Evolutionary conservation across 2,113 vertebrate genomes (phyloP), one percentile per base, ranked within the genome.

Genomic region (Macrotus californicus): DNA sequence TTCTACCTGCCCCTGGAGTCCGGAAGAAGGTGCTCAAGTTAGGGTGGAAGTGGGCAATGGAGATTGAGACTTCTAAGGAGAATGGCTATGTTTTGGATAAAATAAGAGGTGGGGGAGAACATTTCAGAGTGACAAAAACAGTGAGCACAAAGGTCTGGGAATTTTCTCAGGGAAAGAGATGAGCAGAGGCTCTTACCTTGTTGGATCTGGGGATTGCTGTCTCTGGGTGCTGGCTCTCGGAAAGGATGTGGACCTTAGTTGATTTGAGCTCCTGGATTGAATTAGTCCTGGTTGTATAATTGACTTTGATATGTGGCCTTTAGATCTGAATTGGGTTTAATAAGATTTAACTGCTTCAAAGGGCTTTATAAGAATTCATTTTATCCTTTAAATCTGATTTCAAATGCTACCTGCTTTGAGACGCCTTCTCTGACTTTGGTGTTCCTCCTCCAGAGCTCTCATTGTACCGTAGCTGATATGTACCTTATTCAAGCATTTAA

Each of bases 321-420:
- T 97, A 92, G 97, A 89, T 96, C 89, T 94, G 93, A 97, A 96
- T 96, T 97, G 91, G 86, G 94, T 91, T 97, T 97, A 97, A 96
- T 96, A 96, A 96, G 95, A 96, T 97, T 97, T 97, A 96, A 96
- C 94, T 97, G 96, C 96, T 97, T 96, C 95, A 97, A 91, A 96
- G 86, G 96, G 95, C 96, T 96, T 97, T 97, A 96, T 97, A 97
- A 97, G 95, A 97, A 97, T 97, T 97, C 95, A 97, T 97, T 97
- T 96, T 97, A 96, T 93, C 94, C 96, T 97, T 97, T 92, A 93
- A 97, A 97, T 97, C 91, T 97, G 94, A 97, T 97, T 97, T 97
- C 93, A 76, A 91, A 96, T 96, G 89, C 88, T 96, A 85, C 95
- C 91, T 96, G 91, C 94, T 97, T 95, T 84, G 77, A 91, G 94